Evolutionary conservation across 2,797 vertebrate genomes (phyloP), one percentile per base, ranked within the genome.

Genomic region (Strix occidentalis): DNA sequence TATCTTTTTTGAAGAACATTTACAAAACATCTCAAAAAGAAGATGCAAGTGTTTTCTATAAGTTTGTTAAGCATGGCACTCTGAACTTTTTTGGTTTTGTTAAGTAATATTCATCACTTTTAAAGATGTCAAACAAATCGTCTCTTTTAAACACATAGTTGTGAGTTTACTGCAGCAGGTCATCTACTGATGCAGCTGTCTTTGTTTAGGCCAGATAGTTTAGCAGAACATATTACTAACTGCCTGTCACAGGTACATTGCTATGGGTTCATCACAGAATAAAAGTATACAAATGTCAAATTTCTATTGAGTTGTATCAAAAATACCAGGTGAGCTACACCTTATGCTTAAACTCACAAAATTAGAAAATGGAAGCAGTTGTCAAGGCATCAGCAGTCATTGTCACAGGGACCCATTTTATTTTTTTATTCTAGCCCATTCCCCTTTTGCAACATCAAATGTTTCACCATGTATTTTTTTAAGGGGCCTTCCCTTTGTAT

Each of bases 31-130:
- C 35, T 76, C 8, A 66, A 87, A 56, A 78, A 90, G 77, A 89
- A 45, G 48, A 89, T 70, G 53, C 45, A 88, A 70, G 13, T 75
- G n/a, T 94, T 97, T 96, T 96, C 53, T 90, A 39, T 84, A n/a
- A 70, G 90, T 60, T 95, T 90, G 70, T 68, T 87, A 78, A 65
- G 23, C 78, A n/a, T 60, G 28, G 90, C 66, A 68, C 45, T 56
- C 50, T 50, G 54, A 88, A 37, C 33, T 87, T 78, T 94, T 72
- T 90, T 96, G 51, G 12, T 97, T 97, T 93, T 92, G 10, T 95
- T 93, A 91, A 87, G 60, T 87, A 29, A 79, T 79, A 91, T 95
- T 95, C 76, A 81, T 94, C 65, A 87, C 81, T 97, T 97, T 60
- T 70, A 84, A 82, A 95, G 33, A 84, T 78, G 58, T 96, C 83